These are phyloP conservation scores for Sarcophaga bullata DNA, from an alignment of 1,140 invertebrate genomes.

Conservation along the genomic window DNA sequence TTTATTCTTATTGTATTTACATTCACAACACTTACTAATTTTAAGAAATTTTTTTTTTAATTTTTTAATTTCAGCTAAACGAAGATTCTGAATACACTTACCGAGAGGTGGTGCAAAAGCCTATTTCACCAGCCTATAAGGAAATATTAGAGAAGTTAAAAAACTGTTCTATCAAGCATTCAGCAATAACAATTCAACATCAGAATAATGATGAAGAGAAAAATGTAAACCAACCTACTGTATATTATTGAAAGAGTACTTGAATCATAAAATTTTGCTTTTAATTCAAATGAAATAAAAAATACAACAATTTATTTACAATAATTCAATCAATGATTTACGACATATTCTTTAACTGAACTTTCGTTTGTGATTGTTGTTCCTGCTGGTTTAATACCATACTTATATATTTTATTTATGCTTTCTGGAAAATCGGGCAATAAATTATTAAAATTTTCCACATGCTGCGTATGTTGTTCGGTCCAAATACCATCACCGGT, in stretches of 20 bases:
- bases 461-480: conserved; percentile 59
- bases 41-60: background rate
- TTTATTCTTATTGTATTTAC: too few species aligned
- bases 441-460: conserved; percentile 63
- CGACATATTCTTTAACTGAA: conserved; percentile 25
- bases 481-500: conserved; percentile 67
- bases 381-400: conserved; percentile 56
- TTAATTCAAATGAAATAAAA: background rate
- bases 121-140: conserved; percentile 75
- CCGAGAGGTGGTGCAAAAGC: conserved; percentile 73
- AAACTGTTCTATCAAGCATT: conserved; percentile 61
- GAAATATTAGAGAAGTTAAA: conserved; percentile 70
- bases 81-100: conserved; percentile 70
- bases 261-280: background rate
- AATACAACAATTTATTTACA: conserved; percentile 10
- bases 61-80: conserved; percentile 60
- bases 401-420: conserved; percentile 62
- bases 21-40: too few species aligned
- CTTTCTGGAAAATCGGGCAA: conserved; percentile 62
- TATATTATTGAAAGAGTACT: background rate
- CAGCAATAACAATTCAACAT: conserved; percentile 46
- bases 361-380: conserved; percentile 36
- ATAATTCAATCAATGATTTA: conserved; percentile 8
- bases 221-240: background rate
- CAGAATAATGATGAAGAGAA: background rate